Evolutionary conservation across 2,888 invertebrate species (phyloP), one percentile per base, ranked within the genome.

Genomic region (Sarcophaga rosellei): DNA sequence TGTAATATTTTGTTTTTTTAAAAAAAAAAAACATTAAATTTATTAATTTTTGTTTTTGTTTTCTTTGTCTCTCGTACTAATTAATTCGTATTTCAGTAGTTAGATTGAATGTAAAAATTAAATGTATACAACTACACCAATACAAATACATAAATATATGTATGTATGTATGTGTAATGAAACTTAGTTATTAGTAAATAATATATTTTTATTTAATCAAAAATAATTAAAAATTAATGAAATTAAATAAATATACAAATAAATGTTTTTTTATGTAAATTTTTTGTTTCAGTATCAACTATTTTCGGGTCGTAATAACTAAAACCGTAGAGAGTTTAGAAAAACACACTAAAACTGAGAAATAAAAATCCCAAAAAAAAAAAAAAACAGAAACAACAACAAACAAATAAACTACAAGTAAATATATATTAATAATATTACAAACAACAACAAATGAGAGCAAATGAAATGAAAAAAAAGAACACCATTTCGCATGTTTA

Each of bases 301-400:
- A 94, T 95, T 95, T 94, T 94, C 95, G 94, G 95, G 95, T 94
- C 94, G 95, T 94, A 94, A 94, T 92, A 95, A 95, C 94, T 90
- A 74, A 53, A 89, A 77, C 17, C 61, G 6, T 81, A 78, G 53
- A 70, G 66, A 75, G 65, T 87, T 86, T 73, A 74, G 57, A 75
- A 83, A 82, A 85, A 62, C 17, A 87, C 75, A 87, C 57, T 15
- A 63, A 47, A 47, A 20, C 25, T 21, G 3, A 80, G 15, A 72
- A 12, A 68, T 3, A 20, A 20, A 35, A 21, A 21, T 21, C n/a
- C 44, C 20, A 11, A 21, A 59, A 73, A 25, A 73, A 3, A 68
- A 35, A 61, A 47, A 68, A 17, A 15, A 15, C 35, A 57, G 23
- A 65, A 45, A 25, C 45, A 61, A 74, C 5, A 68, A 35, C 68